Evolutionary conservation across 2,113 vertebrate species (phyloP).

Genomic region (Gnathonemus echidnorhynchus): DNA sequence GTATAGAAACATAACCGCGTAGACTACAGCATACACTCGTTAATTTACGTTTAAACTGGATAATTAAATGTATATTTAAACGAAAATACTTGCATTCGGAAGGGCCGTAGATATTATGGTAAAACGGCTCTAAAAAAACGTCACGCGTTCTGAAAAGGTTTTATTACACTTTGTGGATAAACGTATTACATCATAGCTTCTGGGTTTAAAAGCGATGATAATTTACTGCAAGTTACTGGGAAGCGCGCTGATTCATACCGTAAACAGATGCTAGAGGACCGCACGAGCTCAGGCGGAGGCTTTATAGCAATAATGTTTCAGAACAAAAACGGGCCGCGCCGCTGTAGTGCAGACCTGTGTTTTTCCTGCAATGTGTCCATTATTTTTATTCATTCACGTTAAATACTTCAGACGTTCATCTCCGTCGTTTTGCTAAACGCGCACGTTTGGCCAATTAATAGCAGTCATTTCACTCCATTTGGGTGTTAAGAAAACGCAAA

Average conservation of each 20-base stretch:
- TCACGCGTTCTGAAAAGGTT: neutral
- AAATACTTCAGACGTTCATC: neutral
- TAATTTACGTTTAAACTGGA: neutral
- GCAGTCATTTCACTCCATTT: neutral
- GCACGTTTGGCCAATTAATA: neutral
- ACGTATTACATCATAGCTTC: neutral
- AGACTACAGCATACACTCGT: neutral
- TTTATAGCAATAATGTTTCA: neutral
- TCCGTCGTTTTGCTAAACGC: neutral
- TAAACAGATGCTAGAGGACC: neutral
- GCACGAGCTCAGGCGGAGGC: neutral
- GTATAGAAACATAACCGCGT: neutral
- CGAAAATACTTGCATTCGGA: neutral
- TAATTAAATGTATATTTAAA: neutral
- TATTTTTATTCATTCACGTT: neutral
- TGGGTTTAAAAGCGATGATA: neutral
- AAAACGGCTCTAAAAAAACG: neutral
- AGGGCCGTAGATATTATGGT: neutral
- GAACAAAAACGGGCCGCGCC: neutral
- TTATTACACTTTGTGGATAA: neutral
- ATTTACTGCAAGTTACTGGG: neutral
- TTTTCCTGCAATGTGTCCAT: neutral
- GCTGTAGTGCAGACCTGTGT: neutral
- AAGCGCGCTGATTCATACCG: neutral
- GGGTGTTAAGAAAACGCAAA: neutral